Base-by-base conservation (phyloP, 2,888 invertebrate species). In the Erebia aethiops region DNA sequence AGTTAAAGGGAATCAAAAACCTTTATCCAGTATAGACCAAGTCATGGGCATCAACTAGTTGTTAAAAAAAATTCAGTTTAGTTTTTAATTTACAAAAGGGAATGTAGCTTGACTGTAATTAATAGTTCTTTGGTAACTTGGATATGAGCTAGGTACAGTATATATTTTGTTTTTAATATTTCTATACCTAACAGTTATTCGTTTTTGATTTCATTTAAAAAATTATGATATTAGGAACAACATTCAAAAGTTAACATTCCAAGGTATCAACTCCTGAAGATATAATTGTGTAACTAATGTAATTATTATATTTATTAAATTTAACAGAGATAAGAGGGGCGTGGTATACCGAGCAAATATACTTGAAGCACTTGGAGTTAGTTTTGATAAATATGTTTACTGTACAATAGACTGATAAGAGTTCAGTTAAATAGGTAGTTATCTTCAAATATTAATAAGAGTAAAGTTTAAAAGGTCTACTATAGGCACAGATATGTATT, bases 361-460 rank as follows among this genome's bases (percentile, higher is more conserved):
- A 21, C 11, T n/a, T n/a, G n/a, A 2, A 2, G 51, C 16, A 56
- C 16, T 21, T 13, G 11, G 13, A 21, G 41, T 60, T 58, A 26
- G 35, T 14, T 16, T 41, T 60, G 60, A 60, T 43, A 60, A n/a
- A 1, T 41, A 60, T 60, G 60, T 60, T 41, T 60, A 60, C n/a
- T n/a, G n/a, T n/a, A n/a, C 60, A 43, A 60, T 16, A 43, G 41
- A 60, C 60, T 60, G 60, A 60, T 60, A 60, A 60, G 16, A 16
- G 10, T 16, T 16, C 35, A n/a, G 35, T 60, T 60, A n/a, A 35
- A n/a, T 41, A 8, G n/a, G 18, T 16, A 16, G 16, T 1, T 52
- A 54, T 54, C 54, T 18, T 54, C 9, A 54, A n/a, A 51, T 18
- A 10, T 10, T 54, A 10, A 18, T 18, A 35, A 35, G 35, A 35